Base-by-base conservation (phyloP, 2,797 vertebrate genomes). In the Ibycter americanus region DNA sequence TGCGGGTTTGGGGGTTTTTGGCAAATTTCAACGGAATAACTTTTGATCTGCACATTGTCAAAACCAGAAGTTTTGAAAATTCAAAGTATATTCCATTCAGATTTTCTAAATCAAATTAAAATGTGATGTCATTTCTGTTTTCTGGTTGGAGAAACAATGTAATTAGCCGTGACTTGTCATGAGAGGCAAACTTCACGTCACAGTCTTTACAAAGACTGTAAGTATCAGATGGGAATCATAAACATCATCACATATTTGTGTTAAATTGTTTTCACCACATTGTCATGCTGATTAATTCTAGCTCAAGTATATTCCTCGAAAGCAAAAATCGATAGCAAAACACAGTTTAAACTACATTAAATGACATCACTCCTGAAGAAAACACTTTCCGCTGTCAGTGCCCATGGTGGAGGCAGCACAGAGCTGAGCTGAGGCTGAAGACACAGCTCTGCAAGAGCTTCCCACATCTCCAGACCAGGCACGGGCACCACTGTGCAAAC, bases 331-430 rank as follows among this genome's bases (percentile, higher is more conserved):
- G 38, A 56, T 26, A 42, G 63, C 42, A 83, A 68, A 90, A 72
- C 32, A 29, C 5, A 27, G 11, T 20, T 58, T 32, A 26, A 87
- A 23, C 17, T 40, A 44, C 23, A 2, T 40, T 13, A 38, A 83
- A 62, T 31, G 52, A n/a, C 66, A 55, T 38, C 25, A 6, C 49
- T 93, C 38, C 77, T 9, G 4, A 87, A 18, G 46, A 38, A 87
- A 68, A 80, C 2, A 15, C 9, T 14, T 36, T 6, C 34, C 4
- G 7, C 36, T 5, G 2, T 3, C 67, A 29, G 27, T 40, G 59
- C 19, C 46, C 0, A 0, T 6, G n/a, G 55, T 1, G 5, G 22
- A 76, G n/a, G n/a, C 42, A 51, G 32, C 9, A 3, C 1, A 14
- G n/a, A 52, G 58, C 25, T 10, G 5, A 52, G 52, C 25, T 25